phyloP scores from a whole-genome alignment of 2,113 vertebrate species.

The Bombycilla garrulus region DNA sequence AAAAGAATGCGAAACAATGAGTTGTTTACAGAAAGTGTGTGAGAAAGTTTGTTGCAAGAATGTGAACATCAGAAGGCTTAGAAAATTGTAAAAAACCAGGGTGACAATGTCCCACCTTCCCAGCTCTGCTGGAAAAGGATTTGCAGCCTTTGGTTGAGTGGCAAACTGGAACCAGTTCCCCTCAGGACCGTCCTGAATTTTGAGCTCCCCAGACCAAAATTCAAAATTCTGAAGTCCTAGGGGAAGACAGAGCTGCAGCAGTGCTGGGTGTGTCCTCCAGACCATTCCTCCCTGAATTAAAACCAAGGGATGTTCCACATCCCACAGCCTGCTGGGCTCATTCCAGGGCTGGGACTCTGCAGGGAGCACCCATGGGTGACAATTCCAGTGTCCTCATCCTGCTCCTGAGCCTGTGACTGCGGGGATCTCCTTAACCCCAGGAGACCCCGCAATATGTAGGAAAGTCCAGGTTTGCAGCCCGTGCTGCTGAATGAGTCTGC shows the following conservation, averaged over 20 bases:
- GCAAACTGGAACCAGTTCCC: not conserved
- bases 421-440: too few species aligned
- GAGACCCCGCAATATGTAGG: too few species aligned
- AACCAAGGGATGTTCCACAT: not conserved
- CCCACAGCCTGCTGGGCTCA: not conserved
- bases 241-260: not conserved
- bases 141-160: not conserved
- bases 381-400: not conserved
- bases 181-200: not conserved
- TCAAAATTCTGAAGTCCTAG: not conserved
- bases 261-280: not conserved
- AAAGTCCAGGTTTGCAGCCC: too few species aligned
- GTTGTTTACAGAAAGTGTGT: too few species aligned
- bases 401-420: not conserved
- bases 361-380: not conserved
- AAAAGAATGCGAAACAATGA: too few species aligned
- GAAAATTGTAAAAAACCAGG: too few species aligned
- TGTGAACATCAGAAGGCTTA: too few species aligned
- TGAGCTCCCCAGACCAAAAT: not conserved
- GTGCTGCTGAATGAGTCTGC: too few species aligned
- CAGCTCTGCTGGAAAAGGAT: not conserved
- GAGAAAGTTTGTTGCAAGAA: too few species aligned
- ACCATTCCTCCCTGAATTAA: not conserved
- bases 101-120: not conserved
- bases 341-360: too few species aligned